Evolutionary conservation across 2,113 vertebrate genomes (phyloP), one percentile per base, ranked within the genome.

Genomic region (Istiophorus platypterus): DNA sequence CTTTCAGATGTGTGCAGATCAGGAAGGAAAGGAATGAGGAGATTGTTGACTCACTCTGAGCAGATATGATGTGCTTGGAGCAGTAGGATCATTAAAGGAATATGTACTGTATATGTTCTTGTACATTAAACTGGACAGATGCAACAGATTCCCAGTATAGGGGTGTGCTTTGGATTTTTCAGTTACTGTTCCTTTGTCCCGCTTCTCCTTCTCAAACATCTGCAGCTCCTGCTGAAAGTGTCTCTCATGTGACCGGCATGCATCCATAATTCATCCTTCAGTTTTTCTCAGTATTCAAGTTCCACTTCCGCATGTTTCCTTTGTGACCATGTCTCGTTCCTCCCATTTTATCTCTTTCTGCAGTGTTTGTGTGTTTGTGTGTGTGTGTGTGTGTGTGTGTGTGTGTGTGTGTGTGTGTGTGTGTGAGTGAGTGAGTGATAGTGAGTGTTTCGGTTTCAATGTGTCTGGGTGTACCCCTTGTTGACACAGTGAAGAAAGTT

Each of bases 201-300:
- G 73, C 39, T 71, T 78, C 73, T 71, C 42, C 41, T 61, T 77
- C 62, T 84, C 39, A 82, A 76, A 89, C 85, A 90, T 89, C 89
- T 92, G 88, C 87, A 89, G 76, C 77, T 77, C 59, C 75, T 18
- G 20, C 80, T 73, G 54, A 78, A 77, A 63, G 63, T 26, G n/a
- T 85, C 72, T 78, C 77, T 87, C 78, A 12, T 86, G 82, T 84
- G 81, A 82, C 83, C 85, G 37, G 31, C 81, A 57, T 52, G 27
- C 80, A 88, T 94, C 79, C 68, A 91, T 88, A 89, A 90, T 91
- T 92, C 80, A 90, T 92, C 76, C 68, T 20, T 57, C 58, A 66
- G 51, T 72, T 88, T 91, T 85, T 78, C n/a, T 14, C 66, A 54
- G 47, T 26, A 18, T 67, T 76, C 69, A 81, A 80, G 66, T 70